phyloP scores from a whole-genome alignment of 2,888 invertebrate species.

The Leptopilina syphax region DNA sequence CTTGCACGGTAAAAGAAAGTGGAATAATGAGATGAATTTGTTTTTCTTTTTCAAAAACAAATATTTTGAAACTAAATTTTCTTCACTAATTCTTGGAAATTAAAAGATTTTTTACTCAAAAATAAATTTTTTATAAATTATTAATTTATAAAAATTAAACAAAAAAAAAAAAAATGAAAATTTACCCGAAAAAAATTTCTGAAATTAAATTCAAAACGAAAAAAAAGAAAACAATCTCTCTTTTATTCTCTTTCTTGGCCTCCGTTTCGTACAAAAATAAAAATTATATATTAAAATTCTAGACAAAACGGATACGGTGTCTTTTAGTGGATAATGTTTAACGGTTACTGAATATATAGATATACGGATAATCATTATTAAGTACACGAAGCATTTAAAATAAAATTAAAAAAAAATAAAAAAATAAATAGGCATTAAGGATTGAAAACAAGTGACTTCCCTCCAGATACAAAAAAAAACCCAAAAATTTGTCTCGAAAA shows the following conservation, averaged over 20 bases:
- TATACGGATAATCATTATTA: conserved; percentile 75
- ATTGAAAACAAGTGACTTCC: conserved; percentile 66
- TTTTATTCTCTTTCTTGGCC: conserved; percentile 45
- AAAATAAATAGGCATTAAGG: conserved; percentile 67
- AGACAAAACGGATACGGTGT: conserved; percentile 67
- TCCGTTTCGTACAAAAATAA: conserved; percentile 46
- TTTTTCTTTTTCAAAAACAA: conserved; percentile 15
- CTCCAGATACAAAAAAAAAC: conserved; percentile 67
- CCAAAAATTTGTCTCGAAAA: conserved; percentile 50
- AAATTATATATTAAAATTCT: conserved; percentile 64
- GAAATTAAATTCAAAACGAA: no score
- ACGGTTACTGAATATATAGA: conserved; percentile 73
- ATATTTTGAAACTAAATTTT: no score
- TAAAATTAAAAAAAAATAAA: conserved; percentile 60
- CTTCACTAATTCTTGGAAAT: neutral
- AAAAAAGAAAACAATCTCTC: neutral
- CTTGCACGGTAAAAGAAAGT: conserved; percentile 36
- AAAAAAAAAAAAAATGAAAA: neutral
- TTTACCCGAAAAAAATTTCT: no score
- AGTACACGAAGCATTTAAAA: conserved; percentile 75
- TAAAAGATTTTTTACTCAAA: neutral
- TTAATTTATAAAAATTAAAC: no score
- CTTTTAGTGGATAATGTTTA: conserved; percentile 74
- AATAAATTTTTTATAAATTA: no score
- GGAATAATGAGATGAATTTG: neutral